Evolutionary conservation across 1,140 invertebrate species (phyloP).

Genomic region (Aleiodes sp.): DNA sequence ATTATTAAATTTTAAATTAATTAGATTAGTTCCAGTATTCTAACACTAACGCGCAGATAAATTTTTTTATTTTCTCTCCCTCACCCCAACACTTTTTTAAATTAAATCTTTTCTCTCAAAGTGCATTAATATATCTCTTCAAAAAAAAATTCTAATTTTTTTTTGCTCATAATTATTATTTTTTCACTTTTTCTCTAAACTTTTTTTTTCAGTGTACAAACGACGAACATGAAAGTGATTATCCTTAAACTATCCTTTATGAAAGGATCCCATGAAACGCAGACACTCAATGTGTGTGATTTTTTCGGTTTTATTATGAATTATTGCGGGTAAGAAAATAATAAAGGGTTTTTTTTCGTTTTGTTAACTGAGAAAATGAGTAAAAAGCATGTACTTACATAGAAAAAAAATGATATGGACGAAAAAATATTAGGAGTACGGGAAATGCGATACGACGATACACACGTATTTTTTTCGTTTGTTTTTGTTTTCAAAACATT

Average conservation of each 20-base stretch:
- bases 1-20: slow-evolving; percentile 6
- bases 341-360: background rate
- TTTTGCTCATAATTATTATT: background rate
- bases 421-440: slow-evolving; percentile 40
- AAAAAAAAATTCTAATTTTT: too few relatives aligned
- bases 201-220: slow-evolving; percentile 1
- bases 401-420: slow-evolving; percentile 48
- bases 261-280: background rate
- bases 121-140: background rate
- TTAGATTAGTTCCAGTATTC: background rate
- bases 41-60: background rate
- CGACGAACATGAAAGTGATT: slow-evolving; percentile 10
- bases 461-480: slow-evolving; percentile 23
- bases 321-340: background rate
- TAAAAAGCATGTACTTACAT: slow-evolving; percentile 44
- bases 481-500: slow-evolving; percentile 30
- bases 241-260: slow-evolving; percentile 5
- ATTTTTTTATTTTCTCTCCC: background rate
- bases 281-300: slow-evolving; percentile 8
- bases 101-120: slow-evolving; percentile 1
- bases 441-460: slow-evolving; percentile 41
- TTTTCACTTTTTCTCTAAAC: too few relatives aligned
- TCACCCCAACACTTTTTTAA: background rate
- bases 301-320: slow-evolving; percentile 12
- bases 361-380: background rate